A percentile compares a stretch with the other conserved stretches of the same genome.
phyloP scores from a whole-genome alignment of 2,113 vertebrate genomes.

The cat (Felis catus) region F.catus_Fca126_mat1.0 CM031421.1:59219501-59220000 shows the following conservation, averaged over 20 bases:
- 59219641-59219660: background rate
- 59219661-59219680: background rate
- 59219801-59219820: background rate
- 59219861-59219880: slow-evolving; percentile 1
- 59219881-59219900: background rate
- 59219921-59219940: background rate
- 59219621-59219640: background rate
- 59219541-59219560: background rate
- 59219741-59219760: background rate
- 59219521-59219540: background rate
- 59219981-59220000: background rate
- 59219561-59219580: background rate
- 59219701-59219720: background rate
- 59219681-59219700: background rate
- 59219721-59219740: background rate
- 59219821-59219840: background rate
- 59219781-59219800: background rate
- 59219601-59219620: background rate
- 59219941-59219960: background rate
- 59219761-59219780: background rate
- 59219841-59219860: background rate
- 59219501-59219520: background rate
- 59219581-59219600: background rate
- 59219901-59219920: background rate
- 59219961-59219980: background rate